phyloP scores from a whole-genome alignment of 2,113 vertebrate species.

The Eolophus roseicapilla region DNA sequence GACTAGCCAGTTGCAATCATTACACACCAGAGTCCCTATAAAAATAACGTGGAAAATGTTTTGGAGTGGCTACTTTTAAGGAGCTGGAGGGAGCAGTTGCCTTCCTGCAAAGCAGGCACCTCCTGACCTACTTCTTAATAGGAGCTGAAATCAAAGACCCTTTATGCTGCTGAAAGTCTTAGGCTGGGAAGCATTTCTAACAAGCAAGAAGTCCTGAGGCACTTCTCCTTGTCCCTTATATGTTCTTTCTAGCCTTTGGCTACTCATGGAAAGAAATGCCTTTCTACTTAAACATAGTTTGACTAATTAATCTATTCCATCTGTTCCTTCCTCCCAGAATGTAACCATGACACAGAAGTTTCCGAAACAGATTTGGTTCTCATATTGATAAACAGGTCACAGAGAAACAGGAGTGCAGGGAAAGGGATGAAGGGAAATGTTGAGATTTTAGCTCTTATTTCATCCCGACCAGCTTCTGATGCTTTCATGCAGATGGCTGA shows the following conservation, averaged over 20 bases:
- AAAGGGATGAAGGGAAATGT: not conserved
- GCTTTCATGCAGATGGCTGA: not conserved
- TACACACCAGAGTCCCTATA: not conserved
- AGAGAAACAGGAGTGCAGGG: slow-evolving; percentile 22
- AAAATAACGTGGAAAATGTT: not conserved
- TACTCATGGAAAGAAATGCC: slow-evolving; percentile 85
- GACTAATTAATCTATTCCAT: slow-evolving; percentile 90
- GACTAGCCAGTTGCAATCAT: not conserved
- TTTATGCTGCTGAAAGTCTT: slow-evolving; percentile 74
- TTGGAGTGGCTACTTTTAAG: slow-evolving; percentile 21
- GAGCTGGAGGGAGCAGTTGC: slow-evolving; percentile 12
- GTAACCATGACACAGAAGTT: slow-evolving; percentile 80
- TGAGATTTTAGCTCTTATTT: slow-evolving; percentile 25
- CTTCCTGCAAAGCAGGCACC: not conserved
- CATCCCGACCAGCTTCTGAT: not conserved
- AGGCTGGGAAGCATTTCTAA: slow-evolving; percentile 40
- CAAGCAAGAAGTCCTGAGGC: slow-evolving; percentile 55
- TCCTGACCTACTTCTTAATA: slow-evolving; percentile 46
- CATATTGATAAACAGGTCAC: slow-evolving; percentile 78
- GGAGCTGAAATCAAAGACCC: slow-evolving; percentile 73
- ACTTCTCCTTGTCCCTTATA: slow-evolving; percentile 55
- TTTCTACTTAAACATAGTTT: slow-evolving; percentile 84
- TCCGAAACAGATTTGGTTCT: slow-evolving; percentile 79
- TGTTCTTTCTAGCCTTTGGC: slow-evolving; percentile 74
- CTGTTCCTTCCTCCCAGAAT: slow-evolving; percentile 79